A percentile compares a stretch with the other conserved stretches of the same genome.
These are phyloP conservation scores for Exephanes ischioxanthus DNA, from an alignment of 2,888 invertebrate species.

Conservation along the genomic window DNA sequence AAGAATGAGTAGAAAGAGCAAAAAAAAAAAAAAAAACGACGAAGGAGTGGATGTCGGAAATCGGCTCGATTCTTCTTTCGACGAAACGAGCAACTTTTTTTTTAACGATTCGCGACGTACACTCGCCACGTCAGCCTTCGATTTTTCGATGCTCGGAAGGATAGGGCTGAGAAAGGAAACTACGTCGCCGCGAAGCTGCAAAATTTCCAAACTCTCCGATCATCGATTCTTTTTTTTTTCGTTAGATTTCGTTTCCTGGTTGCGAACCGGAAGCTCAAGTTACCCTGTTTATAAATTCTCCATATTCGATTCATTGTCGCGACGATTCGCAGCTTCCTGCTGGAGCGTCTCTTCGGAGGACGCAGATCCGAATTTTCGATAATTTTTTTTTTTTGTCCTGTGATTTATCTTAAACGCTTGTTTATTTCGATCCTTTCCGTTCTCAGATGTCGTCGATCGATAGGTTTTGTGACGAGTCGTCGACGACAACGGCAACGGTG, in stretches of 20 bases:
- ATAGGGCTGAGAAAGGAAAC: constrained; percentile 4
- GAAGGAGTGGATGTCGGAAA: constrained; percentile 27
- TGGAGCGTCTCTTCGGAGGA: background rate
- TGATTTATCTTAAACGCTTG: constrained; percentile 77
- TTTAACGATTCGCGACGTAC: constrained; percentile 18
- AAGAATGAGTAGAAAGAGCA: constrained; percentile 35
- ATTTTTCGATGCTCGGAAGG: constrained; percentile 10
- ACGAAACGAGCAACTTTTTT: constrained; percentile 3
- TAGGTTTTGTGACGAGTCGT: constrained; percentile 53
- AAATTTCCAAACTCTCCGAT: constrained; percentile 2
- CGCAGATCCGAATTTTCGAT: constrained; percentile 38
- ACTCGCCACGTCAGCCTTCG: background rate
- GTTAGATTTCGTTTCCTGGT: background rate
- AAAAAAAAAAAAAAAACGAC: background rate
- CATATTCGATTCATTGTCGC: constrained; percentile 71
- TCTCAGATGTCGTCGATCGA: constrained; percentile 44
- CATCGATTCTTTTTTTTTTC: constrained; percentile 7
- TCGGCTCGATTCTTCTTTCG: constrained; percentile 24
- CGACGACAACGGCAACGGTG: constrained; percentile 58
- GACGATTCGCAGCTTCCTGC: constrained; percentile 75
- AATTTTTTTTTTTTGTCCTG: constrained; percentile 67
- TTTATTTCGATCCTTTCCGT: constrained; percentile 75
- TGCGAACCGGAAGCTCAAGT: constrained; percentile 52
- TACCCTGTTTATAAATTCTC: constrained; percentile 59
- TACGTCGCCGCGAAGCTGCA: background rate